These are phyloP conservation scores for Balanococcus diminutus DNA, from an alignment of 2,888 invertebrate species.

Conservation along the genomic window DNA sequence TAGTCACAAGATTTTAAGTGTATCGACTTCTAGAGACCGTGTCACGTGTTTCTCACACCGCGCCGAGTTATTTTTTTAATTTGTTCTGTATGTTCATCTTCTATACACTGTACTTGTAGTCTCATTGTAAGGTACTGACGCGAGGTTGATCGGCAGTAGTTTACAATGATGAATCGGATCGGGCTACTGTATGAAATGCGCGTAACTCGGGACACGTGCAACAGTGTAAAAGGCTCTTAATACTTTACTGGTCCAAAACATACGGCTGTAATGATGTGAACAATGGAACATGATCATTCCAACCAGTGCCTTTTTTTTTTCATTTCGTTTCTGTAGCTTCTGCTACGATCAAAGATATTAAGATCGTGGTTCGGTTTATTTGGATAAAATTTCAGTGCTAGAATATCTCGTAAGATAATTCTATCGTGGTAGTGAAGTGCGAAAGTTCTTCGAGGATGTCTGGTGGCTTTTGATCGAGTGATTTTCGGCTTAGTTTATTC, in stretches of 20 bases:
- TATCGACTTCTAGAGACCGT: background rate
- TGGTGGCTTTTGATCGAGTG: too few relatives aligned
- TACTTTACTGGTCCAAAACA: background rate
- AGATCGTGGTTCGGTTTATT: background rate
- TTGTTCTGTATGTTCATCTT: background rate
- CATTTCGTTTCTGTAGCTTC: too few relatives aligned
- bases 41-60: slow-evolving; percentile 27
- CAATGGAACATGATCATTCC: slow-evolving; percentile 13
- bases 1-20: slow-evolving; percentile 15
- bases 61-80: background rate
- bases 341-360: background rate
- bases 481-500: too few relatives aligned
- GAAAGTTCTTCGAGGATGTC: too few relatives aligned
- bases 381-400: background rate
- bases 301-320: background rate
- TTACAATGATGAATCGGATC: background rate
- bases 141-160: background rate
- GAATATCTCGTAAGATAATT: background rate
- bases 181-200: background rate
- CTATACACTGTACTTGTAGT: background rate
- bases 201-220: background rate
- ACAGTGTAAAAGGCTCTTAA: background rate
- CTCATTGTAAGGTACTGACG: background rate
- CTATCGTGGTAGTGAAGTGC: too few relatives aligned
- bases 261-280: background rate